A percentile compares a stretch with the other conserved stretches of the same genome.
Conservation (phyloP, 2,888 invertebrate genomes). For the Limnephilus rhombicus region DNA sequence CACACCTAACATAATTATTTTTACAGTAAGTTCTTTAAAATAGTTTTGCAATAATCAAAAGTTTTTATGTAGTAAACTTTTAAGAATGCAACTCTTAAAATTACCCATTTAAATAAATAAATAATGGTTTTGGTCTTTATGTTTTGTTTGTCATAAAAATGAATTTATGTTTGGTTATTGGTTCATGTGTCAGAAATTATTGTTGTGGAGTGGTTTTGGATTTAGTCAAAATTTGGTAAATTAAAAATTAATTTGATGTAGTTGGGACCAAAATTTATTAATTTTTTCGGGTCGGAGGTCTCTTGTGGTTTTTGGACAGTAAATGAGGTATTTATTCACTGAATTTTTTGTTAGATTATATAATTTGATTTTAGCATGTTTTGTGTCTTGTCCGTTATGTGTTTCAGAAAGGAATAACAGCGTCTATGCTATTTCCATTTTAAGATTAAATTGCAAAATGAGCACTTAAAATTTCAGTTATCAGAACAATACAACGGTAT, state of each 20-base stretch:
- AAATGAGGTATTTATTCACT: constrained; percentile 4
- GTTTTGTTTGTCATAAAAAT: neutral
- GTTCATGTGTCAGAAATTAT: constrained; percentile 22
- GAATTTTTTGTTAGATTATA: neutral
- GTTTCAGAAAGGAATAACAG: neutral
- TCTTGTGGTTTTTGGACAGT: constrained; percentile 7
- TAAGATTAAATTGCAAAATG: neutral
- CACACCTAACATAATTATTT: neutral
- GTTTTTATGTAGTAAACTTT: neutral
- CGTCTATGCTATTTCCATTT: neutral
- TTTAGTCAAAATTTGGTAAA: constrained; percentile 17
- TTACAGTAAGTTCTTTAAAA: neutral
- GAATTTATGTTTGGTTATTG: constrained; percentile 12
- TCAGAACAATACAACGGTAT: neutral
- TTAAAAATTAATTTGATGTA: constrained; percentile 22
- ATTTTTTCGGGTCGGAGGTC: constrained; percentile 5
- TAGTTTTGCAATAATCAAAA: neutral
- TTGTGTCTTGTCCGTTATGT: neutral
- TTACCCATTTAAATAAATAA: neutral
- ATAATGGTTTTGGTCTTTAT: neutral
- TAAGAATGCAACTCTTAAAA: neutral
- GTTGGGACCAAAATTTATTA: constrained; percentile 15
- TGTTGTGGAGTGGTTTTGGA: constrained; percentile 28
- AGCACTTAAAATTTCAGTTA: neutral
- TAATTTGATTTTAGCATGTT: constrained; percentile 9